phyloP scores from a whole-genome alignment of 30 jellyfish, hydroid and myxozoan genomes.

The Phacellophora camtschatica region DNA sequence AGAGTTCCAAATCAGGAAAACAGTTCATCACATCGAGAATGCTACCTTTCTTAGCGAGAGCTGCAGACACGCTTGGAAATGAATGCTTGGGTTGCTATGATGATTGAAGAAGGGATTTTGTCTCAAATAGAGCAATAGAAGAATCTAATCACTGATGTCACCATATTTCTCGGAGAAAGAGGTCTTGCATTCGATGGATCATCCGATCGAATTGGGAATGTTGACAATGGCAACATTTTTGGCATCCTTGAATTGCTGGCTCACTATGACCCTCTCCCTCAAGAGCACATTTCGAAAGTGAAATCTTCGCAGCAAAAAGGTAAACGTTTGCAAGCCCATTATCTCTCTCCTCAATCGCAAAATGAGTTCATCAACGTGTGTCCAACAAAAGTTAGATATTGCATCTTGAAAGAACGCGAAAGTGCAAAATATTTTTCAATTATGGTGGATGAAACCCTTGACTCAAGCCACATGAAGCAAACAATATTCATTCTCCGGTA shows the following conservation, averaged over 20 bases:
- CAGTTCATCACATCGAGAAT: conserved; percentile 20
- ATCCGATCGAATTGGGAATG: conserved; percentile 31
- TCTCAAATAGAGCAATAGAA: conserved; percentile 57
- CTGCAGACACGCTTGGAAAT: conserved; percentile 2
- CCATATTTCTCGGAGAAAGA: conserved; percentile 43
- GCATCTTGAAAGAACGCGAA: conserved; percentile 22
- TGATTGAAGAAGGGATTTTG: conserved; percentile 35
- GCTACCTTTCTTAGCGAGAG: conserved; percentile 39
- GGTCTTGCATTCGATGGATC: conserved; percentile 49
- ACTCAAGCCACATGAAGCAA: conserved; percentile 29
- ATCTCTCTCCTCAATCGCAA: conserved; percentile 34
- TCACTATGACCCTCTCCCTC: conserved; percentile 42
- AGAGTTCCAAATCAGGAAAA: conserved; percentile 25
- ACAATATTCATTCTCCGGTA: conserved; percentile 10
- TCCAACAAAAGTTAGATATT: conserved; percentile 2
- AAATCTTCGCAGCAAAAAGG: conserved; percentile 49
- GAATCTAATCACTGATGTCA: conserved; percentile 17
- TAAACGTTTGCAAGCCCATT: conserved; percentile 40
- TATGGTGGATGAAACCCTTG: conserved; percentile 17
- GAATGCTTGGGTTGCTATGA: conserved; percentile 3
- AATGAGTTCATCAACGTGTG: conserved; percentile 15
- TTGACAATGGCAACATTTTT: conserved; percentile 28
- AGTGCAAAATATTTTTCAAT: conserved; percentile 11
- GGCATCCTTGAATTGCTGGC: conserved; percentile 38
- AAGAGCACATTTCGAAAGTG: conserved; percentile 30